Evolutionary conservation across 2,888 invertebrate species (phyloP).

Genomic region (Torymus tubicola): DNA sequence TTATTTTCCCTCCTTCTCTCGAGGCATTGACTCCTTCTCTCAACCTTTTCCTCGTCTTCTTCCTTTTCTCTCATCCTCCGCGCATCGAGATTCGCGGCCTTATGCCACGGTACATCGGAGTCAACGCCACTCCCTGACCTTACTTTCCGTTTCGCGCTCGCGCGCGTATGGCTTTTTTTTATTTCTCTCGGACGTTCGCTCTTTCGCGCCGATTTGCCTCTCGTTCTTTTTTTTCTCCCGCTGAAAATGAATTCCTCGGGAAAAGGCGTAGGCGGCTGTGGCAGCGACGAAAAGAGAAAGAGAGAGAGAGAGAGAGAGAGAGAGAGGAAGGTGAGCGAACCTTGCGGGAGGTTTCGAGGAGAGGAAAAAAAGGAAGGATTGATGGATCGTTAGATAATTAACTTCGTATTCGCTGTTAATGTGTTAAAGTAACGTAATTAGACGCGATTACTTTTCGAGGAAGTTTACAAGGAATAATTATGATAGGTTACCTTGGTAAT

Average conservation of each 20-base stretch:
- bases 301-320: not conserved
- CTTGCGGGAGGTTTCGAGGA: too few species aligned
- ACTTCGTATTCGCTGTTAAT: slow-evolving; percentile 41
- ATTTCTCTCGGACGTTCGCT: slow-evolving; percentile 5
- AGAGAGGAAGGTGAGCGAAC: too few species aligned
- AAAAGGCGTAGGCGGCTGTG: slow-evolving; percentile 26
- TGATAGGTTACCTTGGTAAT: not conserved
- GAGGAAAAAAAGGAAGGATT: slow-evolving; percentile 21
- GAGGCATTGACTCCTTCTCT: not conserved
- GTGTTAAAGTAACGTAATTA: slow-evolving; percentile 35
- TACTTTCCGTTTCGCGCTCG: slow-evolving; percentile 52
- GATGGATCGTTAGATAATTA: slow-evolving; percentile 50
- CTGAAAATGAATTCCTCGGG: slow-evolving; percentile 34
- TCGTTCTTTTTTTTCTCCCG: not conserved
- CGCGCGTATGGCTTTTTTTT: slow-evolving; percentile 26
- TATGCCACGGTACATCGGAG: slow-evolving; percentile 22
- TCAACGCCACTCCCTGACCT: slow-evolving; percentile 54
- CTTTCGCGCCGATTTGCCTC: slow-evolving; percentile 23
- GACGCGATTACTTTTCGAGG: slow-evolving; percentile 8
- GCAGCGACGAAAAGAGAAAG: not conserved
- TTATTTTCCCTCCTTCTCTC: not conserved
- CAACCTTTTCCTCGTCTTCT: not conserved
- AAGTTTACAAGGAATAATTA: slow-evolving; percentile 32
- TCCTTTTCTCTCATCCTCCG: not conserved
- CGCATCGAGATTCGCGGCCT: slow-evolving; percentile 29